phyloP scores from a whole-genome alignment of 2,797 vertebrate species.

The Mus spretus region DNA sequence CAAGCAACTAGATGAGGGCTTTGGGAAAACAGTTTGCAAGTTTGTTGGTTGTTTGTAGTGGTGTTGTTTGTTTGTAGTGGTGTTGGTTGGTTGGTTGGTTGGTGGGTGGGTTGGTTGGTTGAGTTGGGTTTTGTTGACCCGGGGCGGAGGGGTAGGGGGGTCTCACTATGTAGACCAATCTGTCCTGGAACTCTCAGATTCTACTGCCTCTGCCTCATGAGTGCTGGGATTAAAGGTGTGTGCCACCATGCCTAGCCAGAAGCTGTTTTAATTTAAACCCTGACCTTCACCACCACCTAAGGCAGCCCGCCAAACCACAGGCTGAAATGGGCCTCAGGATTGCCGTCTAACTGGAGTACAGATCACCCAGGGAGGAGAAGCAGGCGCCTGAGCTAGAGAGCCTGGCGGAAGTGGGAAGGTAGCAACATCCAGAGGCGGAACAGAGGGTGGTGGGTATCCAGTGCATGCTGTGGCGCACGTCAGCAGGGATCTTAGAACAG shows the following conservation, averaged over 20 bases:
- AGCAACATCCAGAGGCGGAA: accelerated
- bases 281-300: not conserved
- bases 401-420: too few relatives aligned
- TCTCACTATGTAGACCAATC: not conserved
- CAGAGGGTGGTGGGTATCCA: not conserved
- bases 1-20: not conserved
- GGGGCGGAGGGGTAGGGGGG: too few relatives aligned
- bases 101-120: not conserved
- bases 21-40: not conserved
- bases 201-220: not conserved
- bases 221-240: not conserved
- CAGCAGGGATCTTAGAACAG: accelerated
- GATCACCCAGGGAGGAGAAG: not conserved
- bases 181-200: not conserved
- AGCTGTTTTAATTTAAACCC: not conserved
- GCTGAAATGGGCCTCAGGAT: not conserved
- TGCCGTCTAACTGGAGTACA: not conserved
- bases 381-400: not conserved
- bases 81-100: not conserved
- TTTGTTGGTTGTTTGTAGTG: not conserved
- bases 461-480: accelerated
- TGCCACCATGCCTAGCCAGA: not conserved
- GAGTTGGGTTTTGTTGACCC: not conserved
- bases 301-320: not conserved
- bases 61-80: not conserved